Percentiles rank a stretch among this genome's conserved stretches.
phyloP scores from a whole-genome alignment of 2,888 invertebrate genomes.

The Drosophila formosana region DNA sequence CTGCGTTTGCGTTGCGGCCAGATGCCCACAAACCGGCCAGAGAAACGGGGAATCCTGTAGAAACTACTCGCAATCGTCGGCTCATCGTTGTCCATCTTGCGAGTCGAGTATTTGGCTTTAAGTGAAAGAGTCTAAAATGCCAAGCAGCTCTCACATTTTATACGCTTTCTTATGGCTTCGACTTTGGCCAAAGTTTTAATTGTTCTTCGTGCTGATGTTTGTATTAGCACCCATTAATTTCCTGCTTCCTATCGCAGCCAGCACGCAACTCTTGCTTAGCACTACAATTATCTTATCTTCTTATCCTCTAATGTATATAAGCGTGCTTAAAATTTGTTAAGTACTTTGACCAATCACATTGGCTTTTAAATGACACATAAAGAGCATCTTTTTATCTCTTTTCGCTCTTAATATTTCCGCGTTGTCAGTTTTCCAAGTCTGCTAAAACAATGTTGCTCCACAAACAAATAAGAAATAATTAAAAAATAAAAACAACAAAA shows the following conservation, averaged over 20 bases:
- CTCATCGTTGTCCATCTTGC: conserved; percentile 34
- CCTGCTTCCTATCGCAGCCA: neutral
- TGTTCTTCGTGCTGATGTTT: conserved; percentile 61
- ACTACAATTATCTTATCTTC: neutral
- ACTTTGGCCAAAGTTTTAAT: conserved; percentile 70
- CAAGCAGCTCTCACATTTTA: conserved; percentile 45
- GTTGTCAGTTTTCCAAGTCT: too few species aligned
- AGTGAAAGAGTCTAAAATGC: conserved; percentile 17
- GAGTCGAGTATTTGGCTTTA: neutral
- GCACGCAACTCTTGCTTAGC: neutral
- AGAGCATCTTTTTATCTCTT: neutral
- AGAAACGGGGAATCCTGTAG: conserved; percentile 74
- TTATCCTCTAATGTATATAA: neutral
- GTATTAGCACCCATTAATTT: conserved; percentile 21
- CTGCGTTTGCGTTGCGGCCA: conserved; percentile 75
- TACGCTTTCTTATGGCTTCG: conserved; percentile 40
- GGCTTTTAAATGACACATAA: neutral
- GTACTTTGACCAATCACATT: neutral
- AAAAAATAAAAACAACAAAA: too few species aligned
- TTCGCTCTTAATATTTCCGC: neutral
- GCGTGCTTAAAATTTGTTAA: neutral
- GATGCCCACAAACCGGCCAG: conserved; percentile 76
- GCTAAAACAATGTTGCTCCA: too few species aligned
- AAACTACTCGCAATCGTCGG: conserved; percentile 69
- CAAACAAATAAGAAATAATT: too few species aligned